These are phyloP conservation scores for Trichogramma dendrolimi DNA, from an alignment of 2,888 invertebrate species.

Conservation along the genomic window DNA sequence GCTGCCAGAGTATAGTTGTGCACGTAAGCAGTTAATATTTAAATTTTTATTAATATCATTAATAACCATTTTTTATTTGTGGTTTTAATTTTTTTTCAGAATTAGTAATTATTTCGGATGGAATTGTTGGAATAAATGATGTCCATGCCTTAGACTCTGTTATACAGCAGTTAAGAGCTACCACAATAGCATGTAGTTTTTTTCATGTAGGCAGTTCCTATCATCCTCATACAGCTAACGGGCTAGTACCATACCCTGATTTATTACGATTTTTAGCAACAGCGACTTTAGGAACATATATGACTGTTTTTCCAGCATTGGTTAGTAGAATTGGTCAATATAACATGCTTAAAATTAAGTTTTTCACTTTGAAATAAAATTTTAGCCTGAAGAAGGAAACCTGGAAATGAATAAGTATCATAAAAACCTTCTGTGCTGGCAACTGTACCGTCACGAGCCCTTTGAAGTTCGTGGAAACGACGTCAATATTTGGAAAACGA, in stretches of 20 bases:
- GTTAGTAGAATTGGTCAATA: conserved; percentile 43
- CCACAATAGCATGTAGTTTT: conserved; percentile 72
- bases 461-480: conserved; percentile 28
- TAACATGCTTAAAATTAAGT: background rate
- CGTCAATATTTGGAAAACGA: conserved; percentile 42
- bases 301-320: conserved; percentile 57
- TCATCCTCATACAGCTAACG: conserved; percentile 65
- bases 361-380: background rate
- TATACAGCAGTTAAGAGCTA: conserved; percentile 68
- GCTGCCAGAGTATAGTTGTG: conserved; percentile 70
- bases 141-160: conserved; percentile 68
- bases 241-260: conserved; percentile 69
- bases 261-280: conserved; percentile 70
- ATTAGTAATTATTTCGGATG: conserved; percentile 71
- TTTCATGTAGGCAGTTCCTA: conserved; percentile 66
- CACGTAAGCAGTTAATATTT: conserved; percentile 56
- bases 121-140: conserved; percentile 68
- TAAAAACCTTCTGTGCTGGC: conserved; percentile 56
- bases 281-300: conserved; percentile 70
- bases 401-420: conserved; percentile 59
- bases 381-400: conserved; percentile 33
- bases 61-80: background rate
- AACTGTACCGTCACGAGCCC: conserved; percentile 41
- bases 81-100: conserved; percentile 53
- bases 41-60: conserved; percentile 9